Conservation (phyloP, 2,888 invertebrate species). For the Prenolepis imparis region DNA sequence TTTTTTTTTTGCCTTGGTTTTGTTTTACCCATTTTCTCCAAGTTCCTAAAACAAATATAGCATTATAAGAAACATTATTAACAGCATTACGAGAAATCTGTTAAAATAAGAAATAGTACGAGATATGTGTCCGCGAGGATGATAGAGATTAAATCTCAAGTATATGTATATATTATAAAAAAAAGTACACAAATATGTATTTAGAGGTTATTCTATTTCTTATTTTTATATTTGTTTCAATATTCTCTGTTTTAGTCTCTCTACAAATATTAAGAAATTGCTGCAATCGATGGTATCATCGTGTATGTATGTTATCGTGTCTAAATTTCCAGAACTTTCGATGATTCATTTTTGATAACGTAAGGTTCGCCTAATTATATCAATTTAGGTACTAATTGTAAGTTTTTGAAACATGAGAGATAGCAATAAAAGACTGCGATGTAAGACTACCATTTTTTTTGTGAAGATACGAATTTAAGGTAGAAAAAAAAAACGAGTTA, state of each 20-base stretch:
- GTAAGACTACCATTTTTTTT: background rate
- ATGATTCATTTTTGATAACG: background rate
- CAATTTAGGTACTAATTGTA: background rate
- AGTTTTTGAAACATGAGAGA: background rate
- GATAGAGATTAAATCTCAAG: background rate
- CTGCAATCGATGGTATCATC: background rate
- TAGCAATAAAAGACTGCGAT: background rate
- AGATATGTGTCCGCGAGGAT: background rate
- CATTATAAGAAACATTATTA: background rate
- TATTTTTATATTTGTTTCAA: background rate
- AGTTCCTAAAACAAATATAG: background rate
- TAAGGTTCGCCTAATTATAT: background rate
- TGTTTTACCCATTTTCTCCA: conserved; percentile 58
- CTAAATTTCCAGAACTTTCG: background rate
- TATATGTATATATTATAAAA: background rate
- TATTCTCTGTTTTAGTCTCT: background rate
- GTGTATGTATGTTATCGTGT: too few relatives aligned
- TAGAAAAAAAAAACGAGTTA: background rate
- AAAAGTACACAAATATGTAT: background rate
- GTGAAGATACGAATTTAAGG: background rate
- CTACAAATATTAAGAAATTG: background rate
- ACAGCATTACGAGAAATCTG: background rate
- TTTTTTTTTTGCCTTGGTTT: background rate
- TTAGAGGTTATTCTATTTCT: background rate
- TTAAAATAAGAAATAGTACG: background rate